A percentile compares a stretch with the other conserved stretches of the same genome.
phyloP scores from a whole-genome alignment of 2,113 vertebrate genomes.

The Planiliza haematocheilus region DNA sequence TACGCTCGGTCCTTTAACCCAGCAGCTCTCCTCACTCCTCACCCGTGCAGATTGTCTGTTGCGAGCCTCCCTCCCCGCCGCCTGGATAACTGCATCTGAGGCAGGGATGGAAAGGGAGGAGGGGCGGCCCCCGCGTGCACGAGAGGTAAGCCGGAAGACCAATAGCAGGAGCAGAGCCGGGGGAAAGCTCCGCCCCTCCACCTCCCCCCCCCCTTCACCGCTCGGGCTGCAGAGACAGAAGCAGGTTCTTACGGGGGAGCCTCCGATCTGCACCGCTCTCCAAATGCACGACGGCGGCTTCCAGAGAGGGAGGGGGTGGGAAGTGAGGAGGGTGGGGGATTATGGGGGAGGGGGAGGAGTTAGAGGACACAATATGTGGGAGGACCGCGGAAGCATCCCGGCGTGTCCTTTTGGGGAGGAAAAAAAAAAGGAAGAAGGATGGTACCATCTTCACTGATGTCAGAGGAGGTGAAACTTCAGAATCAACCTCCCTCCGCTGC shows the following conservation, averaged over 20 bases:
- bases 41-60: conserved; percentile 32
- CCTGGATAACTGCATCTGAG: conserved; percentile 67
- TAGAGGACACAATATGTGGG: conserved; percentile 15
- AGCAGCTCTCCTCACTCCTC: conserved; percentile 37
- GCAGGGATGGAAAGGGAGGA: conserved; percentile 42
- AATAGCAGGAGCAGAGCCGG: conserved; percentile 50
- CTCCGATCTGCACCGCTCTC: conserved; percentile 33
- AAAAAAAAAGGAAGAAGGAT: conserved; percentile 47
- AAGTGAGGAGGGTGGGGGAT: conserved; percentile 27
- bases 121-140: conserved; percentile 41
- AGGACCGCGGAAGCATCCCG: conserved; percentile 39
- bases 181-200: conserved; percentile 45
- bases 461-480: conserved; percentile 29
- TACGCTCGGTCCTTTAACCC: conserved; percentile 57
- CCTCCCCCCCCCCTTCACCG: conserved; percentile 33
- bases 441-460: conserved; percentile 43
- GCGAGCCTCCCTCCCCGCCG: conserved; percentile 54
- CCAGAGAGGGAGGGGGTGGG: not conserved
- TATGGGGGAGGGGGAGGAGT: conserved; percentile 37
- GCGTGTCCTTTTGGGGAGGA: conserved; percentile 48
- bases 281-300: conserved; percentile 35
- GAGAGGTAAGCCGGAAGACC: conserved; percentile 63
- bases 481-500: conserved; percentile 31
- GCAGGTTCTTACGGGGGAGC: conserved; percentile 51
- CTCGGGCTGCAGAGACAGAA: conserved; percentile 45